Base-by-base conservation (phyloP, 1,140 invertebrate genomes). In the Cotesia typhae region DNA sequence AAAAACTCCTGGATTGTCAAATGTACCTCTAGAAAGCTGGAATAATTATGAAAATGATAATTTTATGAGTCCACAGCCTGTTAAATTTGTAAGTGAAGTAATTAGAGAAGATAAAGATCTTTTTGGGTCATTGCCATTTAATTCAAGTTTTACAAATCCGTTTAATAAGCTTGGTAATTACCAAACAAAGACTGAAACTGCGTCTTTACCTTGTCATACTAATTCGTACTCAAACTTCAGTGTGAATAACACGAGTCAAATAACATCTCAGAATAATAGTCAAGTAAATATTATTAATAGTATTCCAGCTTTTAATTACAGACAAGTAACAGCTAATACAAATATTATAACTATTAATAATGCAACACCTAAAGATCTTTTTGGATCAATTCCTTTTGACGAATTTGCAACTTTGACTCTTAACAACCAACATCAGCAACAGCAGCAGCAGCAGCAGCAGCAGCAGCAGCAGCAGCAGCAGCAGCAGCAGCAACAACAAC, bases 371-470 rank as follows among this genome's bases (percentile, higher is more conserved):
- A 83, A 86, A 38, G 91, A 92, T 80, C 77, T 91, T 0, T 92
- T 92, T 79, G 91, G 91, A 3, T 88, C 90, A 9, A 87, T 90
- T 37, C 91, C 91, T 4, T 91, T 92, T 72, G 87, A 87, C 12
- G 84, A 87, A 36, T 85, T 89, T 61, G 76, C 87, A 0, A 77
- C 81, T n/a, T 14, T 83, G 3, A 78, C 75, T 12, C 38, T 83
- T 0, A 83, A 76, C 53, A 55, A 68, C 36, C 82, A 81, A n/a
- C 80, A n/a, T 35, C 82, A 81, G 12, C 80, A 80, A 9, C 75
- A 82, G 53, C 83, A 41, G 9, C 38, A 41, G 4, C 38, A 41
- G 4, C 38, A 41, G 1, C 38, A 82, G 53, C 83, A 41, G 9
- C 38, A 41, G 4, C 38, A 41, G 4, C 38, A 41, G 1, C 82